A percentile compares a stretch with the other conserved stretches of the same genome.
phyloP scores from a whole-genome alignment of 2,888 invertebrate species.

The Dryocosmus kuriphilus region DNA sequence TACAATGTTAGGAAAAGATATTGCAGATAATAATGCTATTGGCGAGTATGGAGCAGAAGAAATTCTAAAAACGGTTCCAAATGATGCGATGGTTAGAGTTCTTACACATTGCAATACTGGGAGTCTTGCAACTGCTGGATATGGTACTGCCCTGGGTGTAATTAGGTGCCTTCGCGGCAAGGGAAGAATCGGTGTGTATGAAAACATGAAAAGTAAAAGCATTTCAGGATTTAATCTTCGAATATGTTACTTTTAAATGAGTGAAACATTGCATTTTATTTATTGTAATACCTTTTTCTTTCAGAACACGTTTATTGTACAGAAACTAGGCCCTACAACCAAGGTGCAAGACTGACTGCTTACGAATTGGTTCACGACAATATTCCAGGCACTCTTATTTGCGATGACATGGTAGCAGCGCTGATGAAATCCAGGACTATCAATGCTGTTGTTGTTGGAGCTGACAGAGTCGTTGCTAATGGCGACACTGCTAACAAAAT shows the following conservation, averaged over 20 bases:
- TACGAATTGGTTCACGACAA: slow-evolving; percentile 95
- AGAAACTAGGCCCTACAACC: slow-evolving; percentile 99
- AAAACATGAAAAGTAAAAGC: slow-evolving; percentile 1
- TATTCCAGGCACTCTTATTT: slow-evolving; percentile 94
- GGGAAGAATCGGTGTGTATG: slow-evolving; percentile 83
- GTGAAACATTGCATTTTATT: slow-evolving; percentile 7
- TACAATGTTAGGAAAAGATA: slow-evolving; percentile 90
- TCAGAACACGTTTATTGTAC: slow-evolving; percentile 95
- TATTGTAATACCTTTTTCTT: slow-evolving; percentile 60
- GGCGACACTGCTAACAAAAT: slow-evolving; percentile 99
- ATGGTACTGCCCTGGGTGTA: slow-evolving; percentile 98
- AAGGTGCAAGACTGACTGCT: slow-evolving; percentile 96
- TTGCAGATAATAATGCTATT: slow-evolving; percentile 91
- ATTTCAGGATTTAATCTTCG: neutral
- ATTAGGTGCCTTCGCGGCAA: slow-evolving; percentile 88
- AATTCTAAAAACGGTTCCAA: slow-evolving; percentile 82
- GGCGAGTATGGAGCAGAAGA: slow-evolving; percentile 90
- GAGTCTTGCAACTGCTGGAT: slow-evolving; percentile 97
- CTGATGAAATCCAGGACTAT: slow-evolving; percentile 91
- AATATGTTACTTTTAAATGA: neutral
- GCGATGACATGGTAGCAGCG: slow-evolving; percentile 97
- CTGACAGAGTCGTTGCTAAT: slow-evolving; percentile 96
- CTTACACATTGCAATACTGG: slow-evolving; percentile 99
- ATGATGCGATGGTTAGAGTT: slow-evolving; percentile 84
- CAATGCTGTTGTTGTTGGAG: slow-evolving; percentile 97